A percentile compares a stretch with the other conserved stretches of the same genome.
phyloP scores from a whole-genome alignment of 1,140 invertebrate genomes.

The Piezodorus guildinii region DNA sequence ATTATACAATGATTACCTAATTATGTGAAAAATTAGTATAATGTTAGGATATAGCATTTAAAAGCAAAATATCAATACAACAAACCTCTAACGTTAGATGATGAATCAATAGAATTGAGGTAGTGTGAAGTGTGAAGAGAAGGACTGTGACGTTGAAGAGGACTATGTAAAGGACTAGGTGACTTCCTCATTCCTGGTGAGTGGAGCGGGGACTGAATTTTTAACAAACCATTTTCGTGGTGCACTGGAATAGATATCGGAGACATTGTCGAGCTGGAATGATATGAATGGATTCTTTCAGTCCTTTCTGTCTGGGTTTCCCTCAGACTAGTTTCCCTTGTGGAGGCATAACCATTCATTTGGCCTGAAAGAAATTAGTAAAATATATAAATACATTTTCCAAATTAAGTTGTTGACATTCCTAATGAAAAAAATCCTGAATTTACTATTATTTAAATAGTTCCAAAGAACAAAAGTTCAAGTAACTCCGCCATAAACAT shows the following conservation, averaged over 20 bases:
- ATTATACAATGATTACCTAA: no score
- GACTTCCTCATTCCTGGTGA: constrained; percentile 24
- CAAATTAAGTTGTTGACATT: no score
- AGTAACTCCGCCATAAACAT: no score
- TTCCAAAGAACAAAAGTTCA: no score
- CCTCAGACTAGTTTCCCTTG: neutral
- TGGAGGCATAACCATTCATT: constrained; percentile 19
- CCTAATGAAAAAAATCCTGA: no score
- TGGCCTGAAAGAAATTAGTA: constrained; percentile 13
- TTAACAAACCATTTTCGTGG: constrained; percentile 22
- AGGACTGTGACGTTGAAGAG: constrained; percentile 19
- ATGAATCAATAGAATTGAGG: constrained; percentile 43
- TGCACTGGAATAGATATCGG: constrained; percentile 22
- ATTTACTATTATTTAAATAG: no score
- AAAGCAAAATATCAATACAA: neutral
- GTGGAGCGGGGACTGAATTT: constrained; percentile 23
- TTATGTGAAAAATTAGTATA: no score
- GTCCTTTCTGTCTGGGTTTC: neutral
- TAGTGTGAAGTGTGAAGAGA: constrained; percentile 29
- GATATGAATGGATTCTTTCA: constrained; percentile 2
- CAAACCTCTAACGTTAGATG: constrained; percentile 48
- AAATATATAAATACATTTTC: neutral
- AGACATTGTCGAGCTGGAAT: neutral
- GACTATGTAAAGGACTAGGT: constrained; percentile 25
- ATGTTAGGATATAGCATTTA: no score